Conservation (phyloP, 2,113 vertebrate genomes). For the Prunella fulvescens region DNA sequence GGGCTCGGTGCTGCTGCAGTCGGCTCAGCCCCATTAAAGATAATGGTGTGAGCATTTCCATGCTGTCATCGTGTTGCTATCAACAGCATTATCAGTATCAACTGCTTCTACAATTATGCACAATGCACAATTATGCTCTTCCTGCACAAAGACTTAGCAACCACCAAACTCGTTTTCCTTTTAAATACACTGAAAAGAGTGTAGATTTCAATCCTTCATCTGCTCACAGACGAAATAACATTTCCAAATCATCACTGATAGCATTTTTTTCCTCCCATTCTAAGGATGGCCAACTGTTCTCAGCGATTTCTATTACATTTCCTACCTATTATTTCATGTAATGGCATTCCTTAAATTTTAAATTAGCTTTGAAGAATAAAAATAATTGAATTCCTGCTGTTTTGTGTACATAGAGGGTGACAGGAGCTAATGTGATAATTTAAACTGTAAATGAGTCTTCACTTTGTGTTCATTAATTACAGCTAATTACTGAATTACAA, state of each 20-base stretch:
- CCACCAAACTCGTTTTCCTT: conserved; percentile 66
- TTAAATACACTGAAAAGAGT: conserved; percentile 76
- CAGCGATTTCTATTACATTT: conserved; percentile 81
- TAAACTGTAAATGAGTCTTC: conserved; percentile 99
- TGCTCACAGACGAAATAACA: conserved; percentile 76
- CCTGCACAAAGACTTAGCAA: conserved; percentile 52
- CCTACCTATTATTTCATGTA: conserved; percentile 87
- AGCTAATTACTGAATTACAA: conserved; percentile 98
- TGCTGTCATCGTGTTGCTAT: conserved; percentile 52
- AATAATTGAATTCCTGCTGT: conserved; percentile 99
- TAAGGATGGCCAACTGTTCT: conserved; percentile 80
- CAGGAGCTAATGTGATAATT: conserved; percentile 99
- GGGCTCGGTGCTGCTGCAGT: conserved; percentile 30
- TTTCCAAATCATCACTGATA: conserved; percentile 76
- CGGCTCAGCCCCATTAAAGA: conserved; percentile 44
- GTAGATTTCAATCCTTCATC: conserved; percentile 76
- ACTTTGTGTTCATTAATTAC: conserved; percentile 99
- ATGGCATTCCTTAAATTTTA: conserved; percentile 90
- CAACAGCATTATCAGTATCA: conserved; percentile 63
- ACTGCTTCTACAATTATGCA: conserved; percentile 59
- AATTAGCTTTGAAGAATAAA: conserved; percentile 95
- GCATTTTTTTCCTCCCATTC: conserved; percentile 74
- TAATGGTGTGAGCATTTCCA: conserved; percentile 58
- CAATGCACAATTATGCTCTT: conserved; percentile 41
- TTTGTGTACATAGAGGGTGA: conserved; percentile 97